A percentile compares a stretch with the other conserved stretches of the same genome.
phyloP scores from a whole-genome alignment of 2,113 vertebrate species.

The Pomatorhinus ruficollis region DNA sequence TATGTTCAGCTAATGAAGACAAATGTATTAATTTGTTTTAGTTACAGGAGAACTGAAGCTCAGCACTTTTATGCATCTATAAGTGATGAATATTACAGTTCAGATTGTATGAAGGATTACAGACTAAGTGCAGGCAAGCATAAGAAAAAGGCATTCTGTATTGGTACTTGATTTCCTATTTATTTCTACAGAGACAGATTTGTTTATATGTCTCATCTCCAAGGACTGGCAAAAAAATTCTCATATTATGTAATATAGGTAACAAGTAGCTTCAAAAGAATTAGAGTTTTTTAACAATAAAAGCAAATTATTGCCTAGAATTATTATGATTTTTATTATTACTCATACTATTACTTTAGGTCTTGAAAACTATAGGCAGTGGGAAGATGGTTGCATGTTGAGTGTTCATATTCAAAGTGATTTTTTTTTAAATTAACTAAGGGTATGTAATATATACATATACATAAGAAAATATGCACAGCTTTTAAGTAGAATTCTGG shows the following conservation, averaged over 20 bases:
- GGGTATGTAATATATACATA: background rate
- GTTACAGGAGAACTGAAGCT: conserved; percentile 55
- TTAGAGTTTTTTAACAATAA: background rate
- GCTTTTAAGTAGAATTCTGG: background rate
- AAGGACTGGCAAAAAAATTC: background rate
- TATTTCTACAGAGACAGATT: background rate
- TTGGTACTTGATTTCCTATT: background rate
- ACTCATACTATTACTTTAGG: background rate
- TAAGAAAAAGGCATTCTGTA: background rate
- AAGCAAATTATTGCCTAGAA: background rate
- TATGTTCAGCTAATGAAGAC: conserved; percentile 71
- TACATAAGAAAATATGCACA: background rate
- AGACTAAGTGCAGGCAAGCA: conserved; percentile 30
- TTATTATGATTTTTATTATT: background rate
- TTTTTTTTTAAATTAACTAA: background rate
- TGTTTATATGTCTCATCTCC: background rate
- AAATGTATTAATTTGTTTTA: conserved; percentile 70
- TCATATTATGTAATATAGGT: background rate
- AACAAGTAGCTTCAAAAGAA: background rate
- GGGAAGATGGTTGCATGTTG: background rate
- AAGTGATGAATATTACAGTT: conserved; percentile 67
- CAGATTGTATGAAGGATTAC: conserved; percentile 62
- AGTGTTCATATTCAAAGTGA: background rate
- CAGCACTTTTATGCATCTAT: conserved; percentile 41
- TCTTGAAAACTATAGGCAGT: background rate